Base-by-base conservation (phyloP, 2,797 vertebrate species). In the Sebastes hopkinsi region DNA sequence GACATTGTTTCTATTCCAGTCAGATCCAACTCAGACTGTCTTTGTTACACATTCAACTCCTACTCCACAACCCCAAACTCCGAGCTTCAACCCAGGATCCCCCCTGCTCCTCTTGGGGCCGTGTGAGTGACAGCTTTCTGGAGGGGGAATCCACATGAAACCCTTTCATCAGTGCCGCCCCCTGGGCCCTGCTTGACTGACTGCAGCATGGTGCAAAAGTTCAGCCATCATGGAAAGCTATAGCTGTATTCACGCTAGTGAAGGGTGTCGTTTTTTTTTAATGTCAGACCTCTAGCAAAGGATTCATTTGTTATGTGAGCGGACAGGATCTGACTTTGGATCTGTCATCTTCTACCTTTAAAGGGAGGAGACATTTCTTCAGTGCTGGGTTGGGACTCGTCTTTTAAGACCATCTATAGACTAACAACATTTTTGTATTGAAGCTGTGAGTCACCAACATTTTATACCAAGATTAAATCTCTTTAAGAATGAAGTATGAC, bases 81-180 rank as follows among this genome's bases (percentile, higher is more conserved):
- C 0, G 6, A 52, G 67, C 72, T 56, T 72, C 79, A 71, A 55
- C 77, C 34, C 58, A 71, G 83, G 80, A 82, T 73, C 72, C 70
- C 83, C 67, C 67, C 32, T 61, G 59, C 81, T 88, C 87, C 83
- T 90, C 73, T 42, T 72, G 86, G 84, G 67, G 36, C 55, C 13
- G 50, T 23, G 67, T 90, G 92, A 93, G 74, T 93, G 93, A 89
- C 94, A 92, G 92, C 86, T 89, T 91, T 90, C 89, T 87, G 78
- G 72, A 90, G 89, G 84, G 86, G 77, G 77, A 93, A 91, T 90
- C 91, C 87, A 85, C 93, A 89, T 75, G 87, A 74, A 91, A 79
- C 84, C 82, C 75, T 89, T 91, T 91, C 83, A 92, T 92, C 89
- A 78, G 60, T 11, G 56, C 75, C 23, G 55, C 83, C 84, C 79